Conservation (phyloP, 2,797 vertebrate genomes). For the Melanotaenia maccullochi region DNA sequence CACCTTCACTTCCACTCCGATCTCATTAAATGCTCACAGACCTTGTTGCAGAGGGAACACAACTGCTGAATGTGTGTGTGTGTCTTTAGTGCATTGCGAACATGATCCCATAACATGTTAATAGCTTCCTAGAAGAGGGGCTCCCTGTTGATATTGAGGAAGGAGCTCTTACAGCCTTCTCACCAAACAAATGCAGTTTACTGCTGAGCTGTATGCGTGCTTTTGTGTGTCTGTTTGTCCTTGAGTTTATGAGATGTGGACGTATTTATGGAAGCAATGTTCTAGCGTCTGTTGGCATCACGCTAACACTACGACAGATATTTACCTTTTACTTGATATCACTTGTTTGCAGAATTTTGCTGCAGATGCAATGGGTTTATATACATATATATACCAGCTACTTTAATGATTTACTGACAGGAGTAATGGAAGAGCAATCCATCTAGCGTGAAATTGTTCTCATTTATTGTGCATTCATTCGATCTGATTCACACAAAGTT, state of each 20-base stretch:
- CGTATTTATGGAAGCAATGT: background rate
- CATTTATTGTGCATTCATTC: too few species aligned
- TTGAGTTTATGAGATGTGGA: slow-evolving; percentile 5
- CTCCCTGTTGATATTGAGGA: slow-evolving; percentile 58
- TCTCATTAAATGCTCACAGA: slow-evolving; percentile 46
- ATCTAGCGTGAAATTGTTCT: too few species aligned
- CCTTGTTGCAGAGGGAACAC: slow-evolving; percentile 27
- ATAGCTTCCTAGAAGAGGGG: slow-evolving; percentile 62
- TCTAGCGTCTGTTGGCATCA: background rate
- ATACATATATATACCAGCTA: too few species aligned
- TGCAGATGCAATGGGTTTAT: background rate
- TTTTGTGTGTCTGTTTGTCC: slow-evolving; percentile 6
- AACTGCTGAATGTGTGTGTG: slow-evolving; percentile 11
- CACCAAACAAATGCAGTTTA: slow-evolving; percentile 19
- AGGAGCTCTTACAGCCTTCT: slow-evolving; percentile 31
- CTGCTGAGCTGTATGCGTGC: slow-evolving; percentile 2
- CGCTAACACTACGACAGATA: background rate
- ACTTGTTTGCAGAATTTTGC: background rate
- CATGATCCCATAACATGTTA: slow-evolving; percentile 58
- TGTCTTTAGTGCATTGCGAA: slow-evolving; percentile 35
- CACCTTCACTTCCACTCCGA: slow-evolving; percentile 45
- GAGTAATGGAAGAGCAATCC: too few species aligned
- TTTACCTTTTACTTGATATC: slow-evolving; percentile 1
- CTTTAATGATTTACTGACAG: too few species aligned
- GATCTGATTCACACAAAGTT: too few species aligned